These are phyloP conservation scores for Heliconius eleuchia DNA, from an alignment of 1,140 invertebrate species.

Conservation along the genomic window DNA sequence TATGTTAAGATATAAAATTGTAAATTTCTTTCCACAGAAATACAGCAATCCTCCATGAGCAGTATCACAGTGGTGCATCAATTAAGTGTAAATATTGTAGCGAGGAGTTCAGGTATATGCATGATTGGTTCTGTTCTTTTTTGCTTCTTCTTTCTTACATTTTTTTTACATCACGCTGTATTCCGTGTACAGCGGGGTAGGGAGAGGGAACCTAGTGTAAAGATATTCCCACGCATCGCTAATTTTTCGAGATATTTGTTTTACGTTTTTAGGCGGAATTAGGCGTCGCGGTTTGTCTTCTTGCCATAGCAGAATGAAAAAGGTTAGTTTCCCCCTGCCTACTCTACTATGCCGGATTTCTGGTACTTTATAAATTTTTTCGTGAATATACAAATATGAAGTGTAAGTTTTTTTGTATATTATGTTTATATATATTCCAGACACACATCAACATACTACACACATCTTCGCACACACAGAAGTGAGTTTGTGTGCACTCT, in stretches of 20 bases:
- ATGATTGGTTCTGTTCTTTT: not conserved
- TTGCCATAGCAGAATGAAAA: not conserved
- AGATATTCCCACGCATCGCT: not conserved
- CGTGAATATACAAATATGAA: too few species aligned
- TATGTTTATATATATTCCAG: slow-evolving; percentile 34
- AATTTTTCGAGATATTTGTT: not conserved
- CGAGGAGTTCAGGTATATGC: slow-evolving; percentile 38
- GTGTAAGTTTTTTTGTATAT: not conserved
- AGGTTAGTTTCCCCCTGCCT: too few species aligned
- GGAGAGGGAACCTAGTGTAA: not conserved
- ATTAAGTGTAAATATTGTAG: slow-evolving; percentile 37
- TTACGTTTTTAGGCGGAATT: not conserved
- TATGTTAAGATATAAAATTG: not conserved
- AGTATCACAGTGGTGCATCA: slow-evolving; percentile 35
- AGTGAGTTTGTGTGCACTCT: slow-evolving; percentile 57
- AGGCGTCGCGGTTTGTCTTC: not conserved
- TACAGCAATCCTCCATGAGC: slow-evolving; percentile 40
- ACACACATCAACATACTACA: slow-evolving; percentile 68
- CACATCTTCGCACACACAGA: slow-evolving; percentile 70
- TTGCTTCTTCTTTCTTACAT: not conserved
- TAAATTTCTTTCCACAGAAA: slow-evolving; percentile 22
- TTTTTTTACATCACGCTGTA: not conserved
- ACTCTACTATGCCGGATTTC: too few species aligned
- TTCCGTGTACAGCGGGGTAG: not conserved
- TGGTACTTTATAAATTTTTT: too few species aligned